A percentile compares a stretch with the other conserved stretches of the same genome.
phyloP scores from a whole-genome alignment of 2,888 invertebrate genomes.

The Morpho deidamia region DNA sequence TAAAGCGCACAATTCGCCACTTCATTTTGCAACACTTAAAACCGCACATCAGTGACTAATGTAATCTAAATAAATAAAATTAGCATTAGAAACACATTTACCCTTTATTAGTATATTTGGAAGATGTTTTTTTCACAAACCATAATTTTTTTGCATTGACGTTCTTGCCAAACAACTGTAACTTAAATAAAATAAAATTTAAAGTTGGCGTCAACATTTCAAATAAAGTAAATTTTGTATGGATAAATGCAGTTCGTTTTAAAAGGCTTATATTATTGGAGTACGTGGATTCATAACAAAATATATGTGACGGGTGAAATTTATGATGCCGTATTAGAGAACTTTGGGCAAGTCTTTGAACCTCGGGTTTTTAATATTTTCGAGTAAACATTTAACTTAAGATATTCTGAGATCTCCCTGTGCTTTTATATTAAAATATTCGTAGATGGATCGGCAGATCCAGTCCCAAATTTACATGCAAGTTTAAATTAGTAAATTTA shows the following conservation, averaged over 20 bases:
- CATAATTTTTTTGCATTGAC: too few species aligned
- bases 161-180: neutral
- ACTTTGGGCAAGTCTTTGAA: constrained; percentile 1
- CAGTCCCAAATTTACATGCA: too few species aligned
- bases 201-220: neutral
- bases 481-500: too few species aligned
- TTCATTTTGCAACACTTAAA: neutral
- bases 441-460: too few species aligned
- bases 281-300: neutral
- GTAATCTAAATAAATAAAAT: constrained; percentile 12
- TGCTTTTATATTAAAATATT: too few species aligned
- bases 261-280: constrained; percentile 17
- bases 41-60: neutral
- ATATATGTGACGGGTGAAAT: constrained; percentile 6
- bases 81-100: constrained; percentile 11
- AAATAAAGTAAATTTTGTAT: neutral
- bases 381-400: neutral
- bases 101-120: constrained; percentile 13
- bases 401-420: neutral
- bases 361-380: neutral
- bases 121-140: too few species aligned
- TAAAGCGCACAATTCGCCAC: neutral
- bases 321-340: neutral
- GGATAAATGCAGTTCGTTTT: neutral
- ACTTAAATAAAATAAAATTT: constrained; percentile 3